Conservation (phyloP, 2,888 invertebrate genomes). For the Andrena dorsata region DNA sequence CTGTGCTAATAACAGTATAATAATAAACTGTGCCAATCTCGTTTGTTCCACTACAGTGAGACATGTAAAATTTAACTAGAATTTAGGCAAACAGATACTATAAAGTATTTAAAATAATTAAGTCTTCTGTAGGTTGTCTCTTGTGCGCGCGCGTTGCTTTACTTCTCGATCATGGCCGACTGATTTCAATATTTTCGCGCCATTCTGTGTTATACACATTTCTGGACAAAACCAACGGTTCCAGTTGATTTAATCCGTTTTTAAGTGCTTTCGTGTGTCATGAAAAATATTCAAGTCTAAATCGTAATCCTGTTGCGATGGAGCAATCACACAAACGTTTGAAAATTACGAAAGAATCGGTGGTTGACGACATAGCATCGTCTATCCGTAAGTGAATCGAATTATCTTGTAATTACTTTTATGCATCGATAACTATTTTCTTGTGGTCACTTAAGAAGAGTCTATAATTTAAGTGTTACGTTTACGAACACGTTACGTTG, state of each 20-base stretch:
- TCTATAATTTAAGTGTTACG: background rate
- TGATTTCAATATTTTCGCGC: background rate
- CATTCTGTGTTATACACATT: background rate
- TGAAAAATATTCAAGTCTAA: background rate
- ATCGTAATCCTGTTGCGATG: background rate
- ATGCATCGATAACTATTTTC: background rate
- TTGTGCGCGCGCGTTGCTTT: background rate
- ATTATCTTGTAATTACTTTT: background rate
- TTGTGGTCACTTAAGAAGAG: too few relatives aligned
- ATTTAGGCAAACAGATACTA: background rate
- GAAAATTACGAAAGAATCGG: slow-evolving; percentile 62
- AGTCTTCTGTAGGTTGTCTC: background rate
- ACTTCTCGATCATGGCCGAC: background rate
- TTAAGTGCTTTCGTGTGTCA: background rate
- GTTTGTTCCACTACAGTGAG: background rate
- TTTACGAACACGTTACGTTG: background rate
- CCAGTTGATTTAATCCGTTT: background rate
- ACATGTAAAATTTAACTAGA: background rate
- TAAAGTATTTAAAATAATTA: background rate
- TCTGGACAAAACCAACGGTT: background rate
- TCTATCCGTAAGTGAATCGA: slow-evolving; percentile 70
- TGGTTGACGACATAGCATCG: slow-evolving; percentile 71
- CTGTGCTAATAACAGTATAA: too few relatives aligned
- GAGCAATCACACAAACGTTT: background rate
- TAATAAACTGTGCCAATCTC: background rate